phyloP scores from a whole-genome alignment of 2,797 vertebrate species.

The Anabacerthia variegaticeps region DNA sequence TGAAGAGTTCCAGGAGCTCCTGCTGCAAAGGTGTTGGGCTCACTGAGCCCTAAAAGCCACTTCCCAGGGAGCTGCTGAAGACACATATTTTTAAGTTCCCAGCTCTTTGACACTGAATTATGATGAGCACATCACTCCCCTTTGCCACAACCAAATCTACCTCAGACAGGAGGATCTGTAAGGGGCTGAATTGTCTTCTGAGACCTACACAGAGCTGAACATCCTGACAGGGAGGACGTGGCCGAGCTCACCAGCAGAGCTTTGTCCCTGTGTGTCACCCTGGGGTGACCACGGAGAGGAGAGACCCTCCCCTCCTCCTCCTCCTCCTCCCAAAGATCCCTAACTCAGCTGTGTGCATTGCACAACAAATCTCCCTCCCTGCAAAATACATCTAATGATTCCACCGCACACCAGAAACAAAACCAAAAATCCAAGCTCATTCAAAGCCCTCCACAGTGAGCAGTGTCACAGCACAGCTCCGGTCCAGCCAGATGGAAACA shows the following conservation, averaged over 20 bases:
- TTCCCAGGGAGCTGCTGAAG: neutral
- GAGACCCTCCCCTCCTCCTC: neutral
- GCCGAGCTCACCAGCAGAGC: neutral
- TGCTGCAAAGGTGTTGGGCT: neutral
- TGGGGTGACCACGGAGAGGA: neutral
- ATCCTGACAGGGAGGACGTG: neutral
- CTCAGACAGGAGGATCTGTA: rapidly evolving
- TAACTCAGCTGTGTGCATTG: neutral
- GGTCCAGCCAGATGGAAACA: neutral
- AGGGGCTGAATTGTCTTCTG: neutral
- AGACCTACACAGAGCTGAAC: rapidly evolving
- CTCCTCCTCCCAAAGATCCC: neutral
- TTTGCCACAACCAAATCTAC: neutral
- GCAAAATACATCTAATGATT: neutral
- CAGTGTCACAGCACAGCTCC: neutral
- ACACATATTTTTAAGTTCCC: neutral
- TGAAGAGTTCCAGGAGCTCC: neutral
- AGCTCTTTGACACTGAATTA: neutral
- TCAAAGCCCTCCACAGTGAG: neutral
- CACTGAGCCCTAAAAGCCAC: neutral
- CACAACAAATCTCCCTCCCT: neutral
- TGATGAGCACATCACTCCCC: rapidly evolving
- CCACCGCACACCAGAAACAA: neutral
- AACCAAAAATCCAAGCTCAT: neutral
- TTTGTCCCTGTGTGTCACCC: neutral